Percentiles rank a stretch among this genome's conserved stretches.
These are phyloP conservation scores for Bufo gargarizans DNA, from an alignment of 2,113 vertebrate genomes.

Conservation along the genomic window DNA sequence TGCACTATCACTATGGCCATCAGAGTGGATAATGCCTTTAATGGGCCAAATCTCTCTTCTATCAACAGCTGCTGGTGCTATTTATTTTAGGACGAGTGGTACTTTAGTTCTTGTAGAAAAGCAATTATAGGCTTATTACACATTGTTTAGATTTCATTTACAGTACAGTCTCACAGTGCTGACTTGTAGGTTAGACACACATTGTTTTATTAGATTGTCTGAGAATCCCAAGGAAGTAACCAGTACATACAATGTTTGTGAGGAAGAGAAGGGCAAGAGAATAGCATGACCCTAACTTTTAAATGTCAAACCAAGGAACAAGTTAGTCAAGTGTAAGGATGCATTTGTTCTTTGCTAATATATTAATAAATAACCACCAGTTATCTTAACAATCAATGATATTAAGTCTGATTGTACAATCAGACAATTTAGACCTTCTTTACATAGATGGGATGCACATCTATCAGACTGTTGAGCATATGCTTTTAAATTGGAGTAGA, in stretches of 20 bases:
- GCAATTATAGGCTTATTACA: conserved; percentile 36
- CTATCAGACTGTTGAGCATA: no score
- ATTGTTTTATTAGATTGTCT: conserved; percentile 40
- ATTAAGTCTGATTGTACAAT: neutral
- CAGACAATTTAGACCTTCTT: no score
- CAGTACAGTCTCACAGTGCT: conserved; percentile 37
- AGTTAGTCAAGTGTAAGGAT: neutral
- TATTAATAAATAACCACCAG: neutral
- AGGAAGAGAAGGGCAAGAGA: conserved; percentile 20
- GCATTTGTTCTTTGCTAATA: neutral
- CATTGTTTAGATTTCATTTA: conserved; percentile 48
- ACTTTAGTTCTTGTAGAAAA: conserved; percentile 19
- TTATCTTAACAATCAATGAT: neutral
- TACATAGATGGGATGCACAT: no score
- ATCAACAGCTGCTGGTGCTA: conserved; percentile 31
- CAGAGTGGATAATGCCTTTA: conserved; percentile 34
- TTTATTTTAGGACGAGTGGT: conserved; percentile 38
- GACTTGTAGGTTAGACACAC: conserved; percentile 23
- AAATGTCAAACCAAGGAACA: conserved; percentile 12
- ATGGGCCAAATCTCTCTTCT: conserved; percentile 41
- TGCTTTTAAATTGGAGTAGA: no score
- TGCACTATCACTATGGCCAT: conserved; percentile 23
- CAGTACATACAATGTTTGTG: neutral
- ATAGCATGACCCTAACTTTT: conserved; percentile 16
- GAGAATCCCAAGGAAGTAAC: conserved; percentile 30